A percentile compares a stretch with the other conserved stretches of the same genome.
These are phyloP conservation scores for Popillia japonica DNA, from an alignment of 1,140 invertebrate genomes.

Conservation along the genomic window DNA sequence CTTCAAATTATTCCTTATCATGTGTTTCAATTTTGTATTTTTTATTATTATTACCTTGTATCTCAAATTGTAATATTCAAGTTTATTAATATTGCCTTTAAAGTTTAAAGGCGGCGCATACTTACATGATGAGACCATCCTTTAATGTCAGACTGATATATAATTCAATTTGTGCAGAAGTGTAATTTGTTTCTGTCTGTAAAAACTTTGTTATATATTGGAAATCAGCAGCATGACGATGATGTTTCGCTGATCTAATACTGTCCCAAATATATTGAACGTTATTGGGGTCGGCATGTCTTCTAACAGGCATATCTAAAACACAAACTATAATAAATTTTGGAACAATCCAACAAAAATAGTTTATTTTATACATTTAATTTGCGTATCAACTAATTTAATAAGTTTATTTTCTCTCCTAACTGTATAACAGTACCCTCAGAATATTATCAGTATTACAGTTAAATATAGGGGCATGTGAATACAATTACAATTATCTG, in stretches of 20 bases:
- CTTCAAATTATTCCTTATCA: no score
- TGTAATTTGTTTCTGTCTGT: slow-evolving; percentile 51
- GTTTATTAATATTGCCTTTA: no score
- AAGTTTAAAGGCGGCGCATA: slow-evolving; percentile 22
- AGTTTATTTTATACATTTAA: not conserved
- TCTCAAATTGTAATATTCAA: no score
- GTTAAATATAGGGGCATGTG: not conserved
- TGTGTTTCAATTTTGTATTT: no score
- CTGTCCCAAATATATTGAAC: slow-evolving; percentile 58
- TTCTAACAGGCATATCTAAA: slow-evolving; percentile 55
- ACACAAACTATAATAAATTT: slow-evolving; percentile 10
- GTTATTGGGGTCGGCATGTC: slow-evolving; percentile 53
- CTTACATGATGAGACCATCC: slow-evolving; percentile 55
- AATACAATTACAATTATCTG: slow-evolving; percentile 11
- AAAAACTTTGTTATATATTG: slow-evolving; percentile 52
- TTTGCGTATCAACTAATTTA: no score
- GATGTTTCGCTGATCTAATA: slow-evolving; percentile 49
- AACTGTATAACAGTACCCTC: not conserved
- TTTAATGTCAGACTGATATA: slow-evolving; percentile 53
- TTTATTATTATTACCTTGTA: no score
- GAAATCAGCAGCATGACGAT: slow-evolving; percentile 49
- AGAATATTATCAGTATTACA: slow-evolving; percentile 2
- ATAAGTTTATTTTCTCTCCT: not conserved
- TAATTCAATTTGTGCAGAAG: slow-evolving; percentile 51
- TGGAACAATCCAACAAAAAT: not conserved